Conservation (phyloP, 2,888 invertebrate species). For the Pachycephus smyrnensis region DNA sequence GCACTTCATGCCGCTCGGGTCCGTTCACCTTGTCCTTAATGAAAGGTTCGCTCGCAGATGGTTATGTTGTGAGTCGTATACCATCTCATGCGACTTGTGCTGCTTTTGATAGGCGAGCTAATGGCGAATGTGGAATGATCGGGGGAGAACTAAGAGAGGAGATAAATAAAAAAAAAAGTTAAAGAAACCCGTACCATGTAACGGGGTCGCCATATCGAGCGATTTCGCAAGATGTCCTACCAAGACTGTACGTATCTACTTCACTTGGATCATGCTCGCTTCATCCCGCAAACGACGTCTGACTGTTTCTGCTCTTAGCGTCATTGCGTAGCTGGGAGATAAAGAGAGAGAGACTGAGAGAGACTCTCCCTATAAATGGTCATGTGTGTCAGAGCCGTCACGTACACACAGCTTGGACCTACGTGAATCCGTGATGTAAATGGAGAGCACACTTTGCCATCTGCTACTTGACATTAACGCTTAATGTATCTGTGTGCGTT, state of each 20-base stretch:
- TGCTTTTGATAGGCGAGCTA: not conserved
- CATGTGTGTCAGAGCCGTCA: slow-evolving; percentile 43
- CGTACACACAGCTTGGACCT: not conserved
- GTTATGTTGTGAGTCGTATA: not conserved
- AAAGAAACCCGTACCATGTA: slow-evolving; percentile 2
- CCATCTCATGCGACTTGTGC: not conserved
- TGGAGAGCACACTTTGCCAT: not conserved
- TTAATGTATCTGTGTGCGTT: not conserved
- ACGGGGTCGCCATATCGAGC: not conserved
- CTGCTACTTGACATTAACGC: not conserved
- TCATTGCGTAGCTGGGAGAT: not conserved
- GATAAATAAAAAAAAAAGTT: not conserved
- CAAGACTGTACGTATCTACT: not conserved
- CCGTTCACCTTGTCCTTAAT: slow-evolving; percentile 37
- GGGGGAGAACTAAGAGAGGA: not conserved
- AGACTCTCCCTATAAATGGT: slow-evolving; percentile 39
- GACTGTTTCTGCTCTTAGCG: not conserved
- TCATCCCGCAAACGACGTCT: not conserved
- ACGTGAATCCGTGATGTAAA: not conserved
- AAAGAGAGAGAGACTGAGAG: not conserved
- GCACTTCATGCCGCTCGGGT: slow-evolving; percentile 7
- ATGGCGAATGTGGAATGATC: not conserved
- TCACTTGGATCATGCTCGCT: not conserved
- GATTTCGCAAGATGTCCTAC: slow-evolving; percentile 2
- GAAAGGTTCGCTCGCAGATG: not conserved